Evolutionary conservation across 2,888 invertebrate genomes (phyloP).

Genomic region (Drosophila anomalipes): DNA sequence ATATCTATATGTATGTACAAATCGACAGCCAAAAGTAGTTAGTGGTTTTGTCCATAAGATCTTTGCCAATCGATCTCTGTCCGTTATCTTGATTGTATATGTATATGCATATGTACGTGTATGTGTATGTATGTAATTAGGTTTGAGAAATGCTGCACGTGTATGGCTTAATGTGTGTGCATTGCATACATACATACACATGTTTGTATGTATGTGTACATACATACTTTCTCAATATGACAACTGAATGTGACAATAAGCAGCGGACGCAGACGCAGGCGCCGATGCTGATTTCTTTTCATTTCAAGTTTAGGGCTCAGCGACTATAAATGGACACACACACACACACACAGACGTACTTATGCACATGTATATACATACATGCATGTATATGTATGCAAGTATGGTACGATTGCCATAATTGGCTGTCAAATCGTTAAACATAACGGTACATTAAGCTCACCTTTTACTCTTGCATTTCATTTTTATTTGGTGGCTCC

Average conservation of each 20-base stretch:
- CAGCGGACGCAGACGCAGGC: conserved; percentile 11
- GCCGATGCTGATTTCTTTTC: conserved; percentile 44
- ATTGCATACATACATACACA: conserved; percentile 1
- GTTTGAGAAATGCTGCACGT: conserved; percentile 17
- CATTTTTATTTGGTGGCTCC: conserved; percentile 21
- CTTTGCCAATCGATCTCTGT: conserved; percentile 21
- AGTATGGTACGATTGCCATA: conserved; percentile 18
- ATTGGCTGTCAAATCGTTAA: conserved; percentile 34
- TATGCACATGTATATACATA: no score
- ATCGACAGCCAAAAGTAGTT: conserved; percentile 18
- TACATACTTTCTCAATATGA: conserved; percentile 45
- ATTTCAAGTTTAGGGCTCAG: conserved; percentile 44
- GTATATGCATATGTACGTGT: not conserved
- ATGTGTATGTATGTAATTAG: not conserved
- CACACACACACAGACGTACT: conserved; percentile 2
- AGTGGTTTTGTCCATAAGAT: conserved; percentile 18
- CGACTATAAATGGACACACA: conserved; percentile 2
- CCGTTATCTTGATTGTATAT: not conserved
- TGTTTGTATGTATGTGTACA: not conserved
- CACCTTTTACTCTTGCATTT: conserved; percentile 31
- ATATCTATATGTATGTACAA: not conserved
- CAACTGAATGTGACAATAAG: conserved; percentile 47
- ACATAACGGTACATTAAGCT: conserved; percentile 47
- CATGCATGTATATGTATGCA: not conserved
- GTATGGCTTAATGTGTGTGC: not conserved